Evolutionary conservation across 2,797 vertebrate species (phyloP), one percentile per base, ranked within the genome.

Genomic region (Tragopan temminckii): DNA sequence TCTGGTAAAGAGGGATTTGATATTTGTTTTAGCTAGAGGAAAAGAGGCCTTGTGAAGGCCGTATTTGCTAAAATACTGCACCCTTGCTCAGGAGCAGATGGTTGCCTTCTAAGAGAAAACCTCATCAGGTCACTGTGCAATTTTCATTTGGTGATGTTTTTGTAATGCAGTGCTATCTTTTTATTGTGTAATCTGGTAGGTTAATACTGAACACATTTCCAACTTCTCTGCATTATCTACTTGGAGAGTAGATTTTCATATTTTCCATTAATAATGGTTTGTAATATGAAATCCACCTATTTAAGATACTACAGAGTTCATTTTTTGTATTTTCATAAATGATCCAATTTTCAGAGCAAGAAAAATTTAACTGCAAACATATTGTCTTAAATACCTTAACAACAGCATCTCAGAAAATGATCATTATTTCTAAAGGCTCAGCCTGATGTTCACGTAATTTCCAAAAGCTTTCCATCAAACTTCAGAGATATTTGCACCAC

Each of bases 11-110:
- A n/a, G 57, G 57, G 59, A 67, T 72, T 61, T 68, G 63, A 53
- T 58, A 27, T 40, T 85, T 3, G 1, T 87, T 75, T 94, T 88
- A 78, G 79, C 45, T 83, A n/a, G 48, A 78, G 46, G 80, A 42
- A 91, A 97, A 90, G 83, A 93, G 58, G 78, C 83, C 94, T 96
- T 92, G 31, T 79, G 55, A 55, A 79, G 95, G 66, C 31, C 57
- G 67, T 88, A 29, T 89, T 68, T 77, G 55, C 70, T 75, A 31
- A 80, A 66, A 86, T 76, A 10, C n/a, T 48, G 24, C 64, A 25
- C 0, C 0, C 55, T 25, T 35, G 46, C 58, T 77, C 79, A 19
- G 52, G 71, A 90, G 58, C 90, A 94, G 88, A 90, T 91, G 90
- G 93, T 71, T 88, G 46, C 82, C 66, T 95, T 88, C 81, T 69